phyloP scores from a whole-genome alignment of 2,888 invertebrate genomes.

The Scaptomyza parva region DNA sequence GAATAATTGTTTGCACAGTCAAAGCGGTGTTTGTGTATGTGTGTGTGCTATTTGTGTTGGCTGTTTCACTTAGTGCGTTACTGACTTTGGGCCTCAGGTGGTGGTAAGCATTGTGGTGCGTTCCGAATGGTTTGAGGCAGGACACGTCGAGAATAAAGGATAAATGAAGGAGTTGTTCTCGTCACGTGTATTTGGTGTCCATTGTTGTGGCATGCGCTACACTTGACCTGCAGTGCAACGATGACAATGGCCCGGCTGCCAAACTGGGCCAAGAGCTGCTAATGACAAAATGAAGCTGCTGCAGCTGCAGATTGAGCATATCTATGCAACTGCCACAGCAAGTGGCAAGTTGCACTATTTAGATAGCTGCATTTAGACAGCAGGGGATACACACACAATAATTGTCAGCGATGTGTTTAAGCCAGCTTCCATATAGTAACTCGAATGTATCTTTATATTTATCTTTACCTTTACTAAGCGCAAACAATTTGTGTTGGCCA shows the following conservation, averaged over 20 bases:
- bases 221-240: constrained; percentile 67
- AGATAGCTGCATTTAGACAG: not conserved
- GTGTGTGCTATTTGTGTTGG: constrained; percentile 72
- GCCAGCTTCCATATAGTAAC: not conserved
- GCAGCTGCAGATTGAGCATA: constrained; percentile 32
- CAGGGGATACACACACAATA: constrained; percentile 17
- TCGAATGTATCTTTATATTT: not conserved
- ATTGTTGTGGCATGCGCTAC: constrained; percentile 65
- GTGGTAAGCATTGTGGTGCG: constrained; percentile 32
- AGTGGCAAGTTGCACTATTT: constrained; percentile 27
- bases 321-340: constrained; percentile 2
- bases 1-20: constrained; percentile 62
- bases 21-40: constrained; percentile 48
- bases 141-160: not conserved
- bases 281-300: constrained; percentile 53
- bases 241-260: constrained; percentile 46
- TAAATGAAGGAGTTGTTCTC: constrained; percentile 1
- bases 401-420: constrained; percentile 18
- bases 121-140: not conserved
- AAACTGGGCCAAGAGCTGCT: constrained; percentile 32
- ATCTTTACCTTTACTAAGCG: constrained; percentile 10
- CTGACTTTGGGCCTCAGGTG: constrained; percentile 64
- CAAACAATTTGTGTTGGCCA: constrained; percentile 50
- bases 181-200: constrained; percentile 7
- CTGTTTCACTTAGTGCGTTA: constrained; percentile 73